Conservation (phyloP, 2,797 vertebrate species). For the Gambelia wislizenii region DNA sequence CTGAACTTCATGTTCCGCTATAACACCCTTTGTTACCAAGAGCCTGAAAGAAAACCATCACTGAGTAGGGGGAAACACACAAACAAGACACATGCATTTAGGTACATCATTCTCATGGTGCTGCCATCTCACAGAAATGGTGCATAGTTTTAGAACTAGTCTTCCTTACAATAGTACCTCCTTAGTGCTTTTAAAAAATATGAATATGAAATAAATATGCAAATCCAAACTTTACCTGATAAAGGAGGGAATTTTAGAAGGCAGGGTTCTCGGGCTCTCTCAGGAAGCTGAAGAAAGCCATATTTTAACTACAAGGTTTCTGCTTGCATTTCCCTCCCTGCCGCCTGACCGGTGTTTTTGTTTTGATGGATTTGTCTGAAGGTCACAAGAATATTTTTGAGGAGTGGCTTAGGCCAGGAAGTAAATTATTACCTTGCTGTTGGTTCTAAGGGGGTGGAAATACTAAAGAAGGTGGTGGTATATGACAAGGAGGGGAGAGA, state of each 20-base stretch:
- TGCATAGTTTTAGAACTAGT: not conserved
- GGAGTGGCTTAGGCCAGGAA: conserved; percentile 43
- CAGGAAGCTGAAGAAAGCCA: not conserved
- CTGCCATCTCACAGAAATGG: not conserved
- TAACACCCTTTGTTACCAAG: not conserved
- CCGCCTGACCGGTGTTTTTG: not conserved
- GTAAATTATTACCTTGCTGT: conserved; percentile 48
- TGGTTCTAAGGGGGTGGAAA: not conserved
- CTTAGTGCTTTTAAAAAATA: not conserved
- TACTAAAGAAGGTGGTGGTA: not conserved
- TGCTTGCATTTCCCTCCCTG: not conserved
- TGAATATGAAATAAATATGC: not conserved
- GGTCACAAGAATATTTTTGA: conserved; percentile 38
- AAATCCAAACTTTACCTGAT: conserved; percentile 18
- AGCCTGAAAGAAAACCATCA: not conserved
- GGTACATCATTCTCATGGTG: not conserved
- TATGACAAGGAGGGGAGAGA: not conserved
- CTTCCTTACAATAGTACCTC: not conserved
- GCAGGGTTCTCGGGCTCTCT: not conserved
- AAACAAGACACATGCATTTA: not conserved
- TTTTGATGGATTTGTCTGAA: conserved; percentile 44
- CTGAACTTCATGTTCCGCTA: not conserved
- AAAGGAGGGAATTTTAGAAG: not conserved
- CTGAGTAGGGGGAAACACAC: not conserved
- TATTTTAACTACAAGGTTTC: not conserved